Percentiles rank a stretch among this genome's conserved stretches.
Conservation (phyloP, 2,797 vertebrate genomes). For the Ispidina picta region DNA sequence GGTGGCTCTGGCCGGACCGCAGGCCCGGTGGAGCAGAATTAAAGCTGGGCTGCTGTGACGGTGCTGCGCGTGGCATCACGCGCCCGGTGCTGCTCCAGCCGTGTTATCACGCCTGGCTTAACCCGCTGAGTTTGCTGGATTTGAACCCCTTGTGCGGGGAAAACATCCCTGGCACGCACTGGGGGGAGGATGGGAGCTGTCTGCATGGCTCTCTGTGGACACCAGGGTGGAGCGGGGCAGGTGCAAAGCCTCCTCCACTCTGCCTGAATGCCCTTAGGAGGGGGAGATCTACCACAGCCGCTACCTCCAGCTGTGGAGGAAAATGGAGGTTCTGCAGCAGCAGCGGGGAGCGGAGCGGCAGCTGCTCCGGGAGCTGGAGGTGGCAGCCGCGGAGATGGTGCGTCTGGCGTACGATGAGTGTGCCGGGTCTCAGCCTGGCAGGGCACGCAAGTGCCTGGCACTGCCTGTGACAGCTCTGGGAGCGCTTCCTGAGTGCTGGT, state of each 20-base stretch:
- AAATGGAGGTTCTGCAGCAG: slow-evolving; percentile 74
- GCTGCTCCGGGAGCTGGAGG: slow-evolving; percentile 72
- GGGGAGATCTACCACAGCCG: slow-evolving; percentile 75
- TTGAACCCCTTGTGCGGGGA: neutral
- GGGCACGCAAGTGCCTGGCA: accelerated
- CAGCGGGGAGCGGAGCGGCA: slow-evolving; percentile 62
- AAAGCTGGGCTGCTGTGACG: neutral
- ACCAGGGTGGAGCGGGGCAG: accelerated
- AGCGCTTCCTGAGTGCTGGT: accelerated
- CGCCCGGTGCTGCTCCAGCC: accelerated
- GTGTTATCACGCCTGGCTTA: accelerated
- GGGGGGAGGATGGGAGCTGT: neutral
- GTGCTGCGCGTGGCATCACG: neutral
- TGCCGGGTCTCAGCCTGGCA: neutral
- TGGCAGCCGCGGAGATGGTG: slow-evolving; percentile 70
- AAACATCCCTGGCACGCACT: accelerated
- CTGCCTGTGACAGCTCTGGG: neutral
- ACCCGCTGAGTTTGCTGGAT: neutral
- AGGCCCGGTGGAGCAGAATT: neutral
- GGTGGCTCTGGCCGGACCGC: neutral
- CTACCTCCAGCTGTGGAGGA: slow-evolving; percentile 74
- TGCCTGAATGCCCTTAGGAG: slow-evolving; percentile 52
- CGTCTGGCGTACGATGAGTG: accelerated
- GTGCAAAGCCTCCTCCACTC: accelerated
- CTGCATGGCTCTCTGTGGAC: accelerated